Evolutionary conservation across 2,888 invertebrate genomes (phyloP).

Genomic region (Dasypogon diadema): DNA sequence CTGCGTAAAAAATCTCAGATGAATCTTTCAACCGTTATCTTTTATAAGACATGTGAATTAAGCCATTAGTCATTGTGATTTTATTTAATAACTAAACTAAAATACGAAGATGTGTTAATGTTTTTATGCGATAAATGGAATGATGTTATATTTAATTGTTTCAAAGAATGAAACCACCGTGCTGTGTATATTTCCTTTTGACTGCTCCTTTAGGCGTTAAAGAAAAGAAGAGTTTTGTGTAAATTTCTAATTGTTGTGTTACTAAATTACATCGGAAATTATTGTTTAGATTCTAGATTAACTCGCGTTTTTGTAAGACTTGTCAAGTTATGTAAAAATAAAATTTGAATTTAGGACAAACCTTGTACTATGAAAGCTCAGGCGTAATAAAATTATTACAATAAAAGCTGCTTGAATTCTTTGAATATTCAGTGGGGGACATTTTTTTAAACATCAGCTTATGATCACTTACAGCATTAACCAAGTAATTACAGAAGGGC

Average conservation of each 20-base stretch:
- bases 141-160: slow-evolving; percentile 38
- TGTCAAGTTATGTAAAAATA: neutral
- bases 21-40: neutral
- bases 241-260: slow-evolving; percentile 5
- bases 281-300: neutral
- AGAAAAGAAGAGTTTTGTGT: slow-evolving; percentile 13
- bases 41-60: slow-evolving; percentile 19
- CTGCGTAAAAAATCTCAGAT: neutral
- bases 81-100: slow-evolving; percentile 18
- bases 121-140: slow-evolving; percentile 32
- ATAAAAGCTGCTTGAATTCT: neutral
- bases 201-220: slow-evolving; percentile 1
- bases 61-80: slow-evolving; percentile 38
- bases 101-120: slow-evolving; percentile 26
- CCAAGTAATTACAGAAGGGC: too few relatives aligned
- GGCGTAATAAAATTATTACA: neutral
- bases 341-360: neutral
- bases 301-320: neutral
- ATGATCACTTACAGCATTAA: too few relatives aligned
- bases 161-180: slow-evolving; percentile 8
- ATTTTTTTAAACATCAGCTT: too few relatives aligned
- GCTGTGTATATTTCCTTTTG: slow-evolving; percentile 33
- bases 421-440: too few relatives aligned
- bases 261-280: neutral
- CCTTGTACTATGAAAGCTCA: neutral